Evolutionary conservation across 2,113 vertebrate species (phyloP), one percentile per base, ranked within the genome.

Genomic region (Plestiodon gilberti): DNA sequence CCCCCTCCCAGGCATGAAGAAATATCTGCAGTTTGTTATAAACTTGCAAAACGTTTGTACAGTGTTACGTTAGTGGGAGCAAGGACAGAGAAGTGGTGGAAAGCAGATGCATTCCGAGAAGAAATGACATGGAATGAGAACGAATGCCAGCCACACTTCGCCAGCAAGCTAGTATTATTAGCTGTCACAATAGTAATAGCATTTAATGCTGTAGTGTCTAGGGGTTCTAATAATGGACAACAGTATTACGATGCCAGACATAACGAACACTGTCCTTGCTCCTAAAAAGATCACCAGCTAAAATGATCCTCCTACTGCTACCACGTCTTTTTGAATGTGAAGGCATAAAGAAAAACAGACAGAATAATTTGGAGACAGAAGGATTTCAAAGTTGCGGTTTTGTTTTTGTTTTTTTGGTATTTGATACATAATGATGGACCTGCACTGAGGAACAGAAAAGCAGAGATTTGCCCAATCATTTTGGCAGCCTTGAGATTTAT

Each of bases 401-500:
- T 83, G 15, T 40, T 25, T 10, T 11, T 55, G 18, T 64, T 75
- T 2, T 48, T 81, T 81, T 67, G 28, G 28, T 67, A 1, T 43
- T 65, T 55, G 43, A 70, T 23, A 71, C 4, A 83, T 33, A 71
- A 4, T 55, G 20, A 61, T 74, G 22, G 18, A 77, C 40, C 75
- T n/a, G 38, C 35, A 83, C 18, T 48, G 61, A 69, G 86, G 64
- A 81, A 84, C 6, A 70, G 30, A 85, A 84, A 88, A 88, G 1
- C 61, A 22, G 71, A 78, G 25, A 81, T 30, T 33, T 48, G 64
- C 78, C 52, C 82, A 85, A 11, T 17, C 70, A 3, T 61, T 73
- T 11, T 86, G 64, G 33, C 87, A 64, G 59, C 30, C 43, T 85
- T 48, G 30, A 70, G 86, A 20, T 78, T 62, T 77, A 79, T 71